These are phyloP conservation scores for Boulengeromyrus knoepffleri DNA, from an alignment of 2,113 vertebrate species.

Conservation along the genomic window DNA sequence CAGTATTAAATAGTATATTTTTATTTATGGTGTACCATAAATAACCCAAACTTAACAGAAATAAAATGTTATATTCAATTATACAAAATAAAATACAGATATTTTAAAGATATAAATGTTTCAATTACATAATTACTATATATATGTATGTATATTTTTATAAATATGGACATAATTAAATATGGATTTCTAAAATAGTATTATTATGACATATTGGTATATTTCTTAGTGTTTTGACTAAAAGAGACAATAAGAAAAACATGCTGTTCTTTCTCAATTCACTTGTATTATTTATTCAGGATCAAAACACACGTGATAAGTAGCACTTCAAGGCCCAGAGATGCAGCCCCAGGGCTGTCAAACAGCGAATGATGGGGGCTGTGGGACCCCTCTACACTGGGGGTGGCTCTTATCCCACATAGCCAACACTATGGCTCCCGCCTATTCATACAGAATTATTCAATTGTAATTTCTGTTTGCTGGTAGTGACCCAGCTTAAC, in stretches of 20 bases:
- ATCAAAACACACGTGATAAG: background rate
- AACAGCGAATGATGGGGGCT: background rate
- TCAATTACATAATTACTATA: no score
- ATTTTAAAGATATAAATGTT: background rate
- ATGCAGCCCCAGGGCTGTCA: background rate
- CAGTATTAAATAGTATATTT: background rate
- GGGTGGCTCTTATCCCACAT: background rate
- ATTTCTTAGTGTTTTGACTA: background rate
- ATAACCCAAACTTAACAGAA: background rate
- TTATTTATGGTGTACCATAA: background rate
- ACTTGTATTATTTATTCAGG: background rate
- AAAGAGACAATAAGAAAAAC: background rate
- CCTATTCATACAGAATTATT: background rate
- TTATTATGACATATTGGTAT: background rate
- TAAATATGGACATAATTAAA: no score
- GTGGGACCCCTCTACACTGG: background rate
- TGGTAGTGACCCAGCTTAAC: background rate
- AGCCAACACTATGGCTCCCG: background rate
- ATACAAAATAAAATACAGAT: background rate
- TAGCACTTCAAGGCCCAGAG: background rate
- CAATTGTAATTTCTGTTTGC: background rate
- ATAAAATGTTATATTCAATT: background rate
- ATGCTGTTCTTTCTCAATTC: background rate
- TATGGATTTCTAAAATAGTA: background rate
- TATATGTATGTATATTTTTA: no score